A percentile compares a stretch with the other conserved stretches of the same genome.
Evolutionary conservation across 1,140 invertebrate species (phyloP).

Genomic region (Zaprionus nigranus): DNA sequence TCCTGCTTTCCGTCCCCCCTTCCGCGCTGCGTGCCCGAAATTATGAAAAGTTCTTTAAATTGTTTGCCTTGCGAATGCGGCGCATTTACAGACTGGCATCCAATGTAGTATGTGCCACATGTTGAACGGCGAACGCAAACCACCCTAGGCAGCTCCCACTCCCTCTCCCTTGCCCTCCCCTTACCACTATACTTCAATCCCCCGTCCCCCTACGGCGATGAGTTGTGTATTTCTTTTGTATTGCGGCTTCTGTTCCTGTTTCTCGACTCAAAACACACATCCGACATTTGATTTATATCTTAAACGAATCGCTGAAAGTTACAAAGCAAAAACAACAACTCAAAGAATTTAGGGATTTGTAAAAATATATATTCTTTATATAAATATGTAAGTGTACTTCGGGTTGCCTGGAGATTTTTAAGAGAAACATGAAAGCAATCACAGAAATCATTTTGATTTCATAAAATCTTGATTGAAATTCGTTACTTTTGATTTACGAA

Average conservation of each 20-base stretch:
- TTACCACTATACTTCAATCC: neutral
- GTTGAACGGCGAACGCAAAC: conserved; percentile 5
- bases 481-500: no score
- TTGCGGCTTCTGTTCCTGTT: neutral
- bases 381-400: no score
- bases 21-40: conserved; percentile 17
- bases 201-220: neutral
- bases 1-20: neutral
- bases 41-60: conserved; percentile 57
- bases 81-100: conserved; percentile 33
- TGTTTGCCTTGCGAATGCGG: conserved; percentile 51
- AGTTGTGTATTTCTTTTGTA: conserved; percentile 15
- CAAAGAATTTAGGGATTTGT: neutral
- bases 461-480: no score
- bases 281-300: conserved; percentile 6
- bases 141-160: neutral
- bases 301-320: neutral
- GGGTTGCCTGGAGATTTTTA: no score
- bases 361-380: no score
- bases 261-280: neutral
- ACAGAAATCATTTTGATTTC: no score
- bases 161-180: neutral
- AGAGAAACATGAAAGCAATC: no score
- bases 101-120: conserved; percentile 26
- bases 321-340: neutral